Evolutionary conservation across 2,797 vertebrate species (phyloP).

Genomic region (Lepidocolaptes lacrymiger): DNA sequence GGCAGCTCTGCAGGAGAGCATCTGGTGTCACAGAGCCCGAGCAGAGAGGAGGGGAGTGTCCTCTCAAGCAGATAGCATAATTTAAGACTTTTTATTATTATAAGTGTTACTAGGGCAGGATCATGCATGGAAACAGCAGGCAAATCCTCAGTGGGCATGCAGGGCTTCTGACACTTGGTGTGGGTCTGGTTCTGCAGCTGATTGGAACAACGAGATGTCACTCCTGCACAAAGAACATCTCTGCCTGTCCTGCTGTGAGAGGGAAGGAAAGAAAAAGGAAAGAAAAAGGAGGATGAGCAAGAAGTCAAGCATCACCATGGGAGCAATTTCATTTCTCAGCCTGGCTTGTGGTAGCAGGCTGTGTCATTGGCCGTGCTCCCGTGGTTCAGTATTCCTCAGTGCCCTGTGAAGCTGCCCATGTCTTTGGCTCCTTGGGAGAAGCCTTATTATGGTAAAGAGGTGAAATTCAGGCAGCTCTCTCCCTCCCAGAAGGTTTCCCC

Average conservation of each 20-base stretch:
- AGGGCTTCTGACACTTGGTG: neutral
- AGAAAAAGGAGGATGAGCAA: neutral
- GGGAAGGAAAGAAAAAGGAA: neutral
- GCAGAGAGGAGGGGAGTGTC: neutral
- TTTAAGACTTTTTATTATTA: neutral
- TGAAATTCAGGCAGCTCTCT: neutral
- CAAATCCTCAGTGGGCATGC: neutral
- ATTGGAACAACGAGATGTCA: neutral
- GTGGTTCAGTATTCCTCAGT: neutral
- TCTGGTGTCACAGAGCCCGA: constrained; percentile 58
- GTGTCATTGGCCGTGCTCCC: fast-evolving
- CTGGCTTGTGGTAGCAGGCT: neutral
- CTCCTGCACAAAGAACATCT: neutral
- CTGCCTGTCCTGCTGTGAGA: neutral
- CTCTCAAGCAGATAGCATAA: neutral
- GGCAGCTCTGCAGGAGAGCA: constrained; percentile 58
- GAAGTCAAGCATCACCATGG: neutral
- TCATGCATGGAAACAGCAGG: neutral
- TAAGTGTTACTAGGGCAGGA: neutral
- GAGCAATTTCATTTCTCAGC: neutral
- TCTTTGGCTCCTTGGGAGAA: neutral
- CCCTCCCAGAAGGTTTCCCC: neutral
- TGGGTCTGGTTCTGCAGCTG: neutral
- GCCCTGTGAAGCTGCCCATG: neutral
- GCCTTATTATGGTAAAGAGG: neutral